A percentile compares a stretch with the other conserved stretches of the same genome.
These are phyloP conservation scores for Heterodera schachtii DNA, from an alignment of 1,140 invertebrate genomes.

Conservation along the genomic window DNA sequence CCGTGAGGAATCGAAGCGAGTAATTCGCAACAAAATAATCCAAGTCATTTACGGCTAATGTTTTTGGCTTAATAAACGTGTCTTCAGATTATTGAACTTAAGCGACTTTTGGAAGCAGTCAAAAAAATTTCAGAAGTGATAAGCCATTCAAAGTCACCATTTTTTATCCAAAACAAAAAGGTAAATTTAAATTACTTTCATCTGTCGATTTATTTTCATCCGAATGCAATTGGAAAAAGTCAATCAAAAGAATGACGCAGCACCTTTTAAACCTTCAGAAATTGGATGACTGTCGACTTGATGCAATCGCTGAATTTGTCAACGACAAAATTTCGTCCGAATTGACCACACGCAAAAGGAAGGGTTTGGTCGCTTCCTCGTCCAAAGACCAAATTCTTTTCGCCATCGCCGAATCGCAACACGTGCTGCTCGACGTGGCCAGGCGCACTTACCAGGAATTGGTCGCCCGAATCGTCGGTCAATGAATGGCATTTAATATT, in stretches of 20 bases:
- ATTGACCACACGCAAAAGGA: conserved; percentile 31
- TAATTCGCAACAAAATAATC: conserved; percentile 45
- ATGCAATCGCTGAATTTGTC: conserved; percentile 36
- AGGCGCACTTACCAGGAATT: conserved; percentile 44
- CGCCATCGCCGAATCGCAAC: conserved; percentile 36
- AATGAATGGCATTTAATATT: neutral
- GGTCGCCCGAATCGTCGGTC: conserved; percentile 41
- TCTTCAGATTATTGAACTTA: conserved; percentile 35
- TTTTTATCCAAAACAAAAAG: conserved; percentile 33
- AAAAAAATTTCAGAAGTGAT: conserved; percentile 24
- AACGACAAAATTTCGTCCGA: conserved; percentile 40
- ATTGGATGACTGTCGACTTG: conserved; percentile 36
- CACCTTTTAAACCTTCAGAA: conserved; percentile 31
- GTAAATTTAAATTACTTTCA: conserved; percentile 23
- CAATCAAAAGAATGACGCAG: too few species aligned
- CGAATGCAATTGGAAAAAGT: too few species aligned
- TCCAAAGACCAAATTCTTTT: conserved; percentile 42
- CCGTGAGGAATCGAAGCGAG: conserved; percentile 35
- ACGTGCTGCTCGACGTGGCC: conserved; percentile 43
- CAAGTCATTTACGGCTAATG: conserved; percentile 29
- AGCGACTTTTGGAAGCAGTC: conserved; percentile 21
- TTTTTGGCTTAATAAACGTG: neutral
- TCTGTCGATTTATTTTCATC: neutral
- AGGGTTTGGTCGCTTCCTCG: conserved; percentile 28
- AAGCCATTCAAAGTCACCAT: conserved; percentile 16